phyloP scores from a whole-genome alignment of 2,113 vertebrate species.

The Bubo scandiacus region DNA sequence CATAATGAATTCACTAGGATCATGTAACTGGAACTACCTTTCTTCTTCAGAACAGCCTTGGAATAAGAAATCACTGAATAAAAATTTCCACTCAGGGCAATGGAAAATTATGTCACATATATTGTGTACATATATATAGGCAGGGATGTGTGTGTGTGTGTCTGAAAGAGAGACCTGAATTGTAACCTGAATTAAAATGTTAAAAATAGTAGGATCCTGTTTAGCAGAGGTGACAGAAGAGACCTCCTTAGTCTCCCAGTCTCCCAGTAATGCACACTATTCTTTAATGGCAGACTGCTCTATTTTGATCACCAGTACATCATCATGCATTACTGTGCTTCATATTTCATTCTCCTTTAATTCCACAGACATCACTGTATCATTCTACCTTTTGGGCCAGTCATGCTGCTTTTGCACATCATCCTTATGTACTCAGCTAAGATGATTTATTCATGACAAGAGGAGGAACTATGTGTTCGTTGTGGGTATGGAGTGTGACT shows the following conservation, averaged over 20 bases:
- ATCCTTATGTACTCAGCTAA: not conserved
- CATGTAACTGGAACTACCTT: not conserved
- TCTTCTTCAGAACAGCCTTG: not conserved
- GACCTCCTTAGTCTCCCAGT: not conserved
- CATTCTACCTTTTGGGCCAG: not conserved
- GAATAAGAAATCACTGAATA: not conserved
- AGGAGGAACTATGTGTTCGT: not conserved
- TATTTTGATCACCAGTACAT: not conserved
- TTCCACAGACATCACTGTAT: not conserved
- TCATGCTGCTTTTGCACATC: not conserved
- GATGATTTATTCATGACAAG: not conserved
- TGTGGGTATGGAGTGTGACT: not conserved
- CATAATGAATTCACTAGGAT: not conserved
- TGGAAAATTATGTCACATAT: not conserved
- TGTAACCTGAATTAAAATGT: slow-evolving; percentile 41
- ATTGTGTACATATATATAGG: not conserved
- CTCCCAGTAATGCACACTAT: not conserved
- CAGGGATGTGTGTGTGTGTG: not conserved
- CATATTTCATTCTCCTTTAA: not conserved
- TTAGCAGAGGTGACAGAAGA: slow-evolving; percentile 5
- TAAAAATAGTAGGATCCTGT: slow-evolving; percentile 28
- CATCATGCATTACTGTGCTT: not conserved
- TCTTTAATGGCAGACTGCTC: slow-evolving; percentile 13
- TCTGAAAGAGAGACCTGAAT: slow-evolving; percentile 24
- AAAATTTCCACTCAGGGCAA: not conserved